Conservation (phyloP, 2,113 vertebrate genomes). For the Melospiza melodia region DNA sequence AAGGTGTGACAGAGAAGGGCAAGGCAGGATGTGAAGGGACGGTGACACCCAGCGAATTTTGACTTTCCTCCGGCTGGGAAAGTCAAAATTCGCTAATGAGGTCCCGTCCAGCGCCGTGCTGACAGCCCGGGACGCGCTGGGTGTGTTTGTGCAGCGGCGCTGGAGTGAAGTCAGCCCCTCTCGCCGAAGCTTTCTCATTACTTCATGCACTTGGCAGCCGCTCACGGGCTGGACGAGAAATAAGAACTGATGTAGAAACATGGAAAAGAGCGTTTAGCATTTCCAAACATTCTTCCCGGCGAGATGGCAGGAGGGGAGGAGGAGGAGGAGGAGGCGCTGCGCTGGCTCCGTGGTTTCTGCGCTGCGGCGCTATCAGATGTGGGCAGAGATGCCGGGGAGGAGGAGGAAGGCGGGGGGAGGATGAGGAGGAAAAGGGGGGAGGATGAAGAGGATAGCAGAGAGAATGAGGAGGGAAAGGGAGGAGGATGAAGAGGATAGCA, state of each 20-base stretch:
- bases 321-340: neutral
- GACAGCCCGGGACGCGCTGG: slow-evolving; percentile 33
- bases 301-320: neutral
- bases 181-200: slow-evolving; percentile 16
- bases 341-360: neutral
- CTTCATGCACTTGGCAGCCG: slow-evolving; percentile 51
- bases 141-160: neutral
- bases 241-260: neutral
- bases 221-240: neutral
- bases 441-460: neutral
- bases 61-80: neutral
- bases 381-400: neutral
- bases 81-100: neutral
- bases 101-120: neutral
- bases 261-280: slow-evolving; percentile 24
- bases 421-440: neutral
- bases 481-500: no score
- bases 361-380: neutral
- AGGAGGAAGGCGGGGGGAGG: neutral
- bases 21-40: neutral
- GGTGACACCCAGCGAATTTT: neutral
- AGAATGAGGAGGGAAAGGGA: neutral
- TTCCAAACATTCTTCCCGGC: neutral
- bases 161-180: slow-evolving; percentile 37
- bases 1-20: neutral